phyloP scores from a whole-genome alignment of 1,140 invertebrate genomes.

The Bicyclus anynana region DNA sequence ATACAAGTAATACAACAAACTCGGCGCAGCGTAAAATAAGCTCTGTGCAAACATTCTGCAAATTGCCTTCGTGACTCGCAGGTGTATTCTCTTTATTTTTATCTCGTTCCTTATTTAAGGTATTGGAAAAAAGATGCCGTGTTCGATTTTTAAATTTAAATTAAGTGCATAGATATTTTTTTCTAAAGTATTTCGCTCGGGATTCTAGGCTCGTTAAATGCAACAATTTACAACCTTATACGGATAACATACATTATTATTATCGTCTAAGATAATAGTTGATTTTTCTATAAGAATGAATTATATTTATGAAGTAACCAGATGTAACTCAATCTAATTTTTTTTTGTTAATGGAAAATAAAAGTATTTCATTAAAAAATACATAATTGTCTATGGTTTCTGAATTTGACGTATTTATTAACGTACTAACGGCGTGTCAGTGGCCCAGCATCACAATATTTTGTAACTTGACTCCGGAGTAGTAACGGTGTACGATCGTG shows the following conservation, averaged over 20 bases:
- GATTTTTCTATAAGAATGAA: too few relatives aligned
- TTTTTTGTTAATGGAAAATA: background rate
- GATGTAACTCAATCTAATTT: too few relatives aligned
- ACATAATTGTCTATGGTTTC: background rate
- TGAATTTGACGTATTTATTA: background rate
- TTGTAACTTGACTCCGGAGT: conserved; percentile 51
- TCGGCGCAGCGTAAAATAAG: background rate
- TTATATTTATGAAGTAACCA: too few relatives aligned
- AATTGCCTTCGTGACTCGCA: conserved; percentile 7
- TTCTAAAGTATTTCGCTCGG: background rate
- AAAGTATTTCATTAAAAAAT: background rate
- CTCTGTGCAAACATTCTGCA: conserved; percentile 7
- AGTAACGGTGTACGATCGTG: conserved; percentile 42
- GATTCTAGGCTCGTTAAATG: background rate
- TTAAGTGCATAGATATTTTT: background rate
- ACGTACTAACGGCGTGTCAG: background rate
- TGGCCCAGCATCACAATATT: conserved; percentile 49
- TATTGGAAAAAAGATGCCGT: background rate
- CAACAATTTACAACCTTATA: too few relatives aligned
- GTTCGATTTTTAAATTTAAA: background rate
- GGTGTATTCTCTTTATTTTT: background rate
- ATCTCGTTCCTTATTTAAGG: background rate
- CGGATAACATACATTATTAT: too few relatives aligned
- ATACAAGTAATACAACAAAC: conserved; percentile 13
- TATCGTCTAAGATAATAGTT: too few relatives aligned